Conservation (phyloP, 2,888 invertebrate genomes). For the Andrena hattorfiana region DNA sequence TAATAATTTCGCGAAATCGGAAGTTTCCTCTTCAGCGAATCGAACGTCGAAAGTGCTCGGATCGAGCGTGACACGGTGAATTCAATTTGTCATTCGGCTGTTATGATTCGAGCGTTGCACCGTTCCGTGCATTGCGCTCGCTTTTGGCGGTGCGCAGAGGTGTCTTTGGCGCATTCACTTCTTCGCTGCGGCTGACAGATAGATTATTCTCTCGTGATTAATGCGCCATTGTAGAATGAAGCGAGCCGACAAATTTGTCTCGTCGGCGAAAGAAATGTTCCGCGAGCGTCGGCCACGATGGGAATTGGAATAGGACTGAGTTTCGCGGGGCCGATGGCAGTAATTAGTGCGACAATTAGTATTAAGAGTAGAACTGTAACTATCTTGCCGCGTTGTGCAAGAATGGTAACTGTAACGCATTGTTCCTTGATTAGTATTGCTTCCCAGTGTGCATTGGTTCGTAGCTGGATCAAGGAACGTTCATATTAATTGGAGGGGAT, state of each 20-base stretch:
- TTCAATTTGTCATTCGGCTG: slow-evolving; percentile 32
- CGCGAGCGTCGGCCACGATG: neutral
- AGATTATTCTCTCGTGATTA: slow-evolving; percentile 30
- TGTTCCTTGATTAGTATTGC: slow-evolving; percentile 28
- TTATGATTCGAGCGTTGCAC: slow-evolving; percentile 13
- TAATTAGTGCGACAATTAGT: slow-evolving; percentile 8
- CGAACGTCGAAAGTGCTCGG: slow-evolving; percentile 33
- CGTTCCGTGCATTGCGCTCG: slow-evolving; percentile 16
- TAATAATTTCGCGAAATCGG: slow-evolving; percentile 8
- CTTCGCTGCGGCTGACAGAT: slow-evolving; percentile 32
- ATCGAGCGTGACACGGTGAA: neutral
- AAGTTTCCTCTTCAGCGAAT: slow-evolving; percentile 16
- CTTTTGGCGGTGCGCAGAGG: slow-evolving; percentile 17
- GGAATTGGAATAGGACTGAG: slow-evolving; percentile 9
- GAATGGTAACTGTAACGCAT: slow-evolving; percentile 37
- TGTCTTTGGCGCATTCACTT: neutral
- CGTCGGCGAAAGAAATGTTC: neutral
- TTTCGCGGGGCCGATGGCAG: neutral
- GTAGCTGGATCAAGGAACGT: neutral
- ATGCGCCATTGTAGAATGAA: slow-evolving; percentile 36
- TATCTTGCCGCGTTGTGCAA: neutral
- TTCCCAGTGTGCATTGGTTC: neutral
- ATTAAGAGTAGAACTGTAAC: neutral
- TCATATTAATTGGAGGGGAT: slow-evolving; percentile 30
- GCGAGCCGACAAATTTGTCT: slow-evolving; percentile 19